Evolutionary conservation across 30 jellyfish, hydroid and myxozoan species (phyloP).

Genomic region (Aurelia aurita): DNA sequence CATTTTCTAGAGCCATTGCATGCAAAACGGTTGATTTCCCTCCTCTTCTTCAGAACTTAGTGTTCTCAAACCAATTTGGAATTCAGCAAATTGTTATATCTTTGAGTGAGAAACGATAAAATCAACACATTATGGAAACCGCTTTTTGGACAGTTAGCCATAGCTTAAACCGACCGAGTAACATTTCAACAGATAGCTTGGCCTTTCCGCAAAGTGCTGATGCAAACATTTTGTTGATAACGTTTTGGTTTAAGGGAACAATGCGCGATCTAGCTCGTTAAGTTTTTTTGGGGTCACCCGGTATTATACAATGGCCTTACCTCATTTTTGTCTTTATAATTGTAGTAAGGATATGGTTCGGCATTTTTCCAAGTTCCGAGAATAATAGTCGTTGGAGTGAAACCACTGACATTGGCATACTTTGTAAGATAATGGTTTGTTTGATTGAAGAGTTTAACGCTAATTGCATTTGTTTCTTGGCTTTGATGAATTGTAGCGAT

Average conservation of each 20-base stretch:
- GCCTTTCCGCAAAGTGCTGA: too few relatives aligned
- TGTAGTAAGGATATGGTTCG: conserved; percentile 44
- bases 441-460: conserved; percentile 38
- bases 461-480: conserved; percentile 10
- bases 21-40: too few relatives aligned
- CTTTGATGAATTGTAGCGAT: conserved; percentile 12
- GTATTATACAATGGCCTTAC: neutral
- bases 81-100: too few relatives aligned
- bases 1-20: too few relatives aligned
- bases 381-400: conserved; percentile 29
- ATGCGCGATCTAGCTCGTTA: neutral
- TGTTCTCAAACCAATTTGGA: too few relatives aligned
- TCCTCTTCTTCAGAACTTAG: too few relatives aligned
- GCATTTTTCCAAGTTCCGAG: conserved; percentile 60
- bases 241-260: neutral
- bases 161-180: too few relatives aligned
- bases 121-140: too few relatives aligned
- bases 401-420: conserved; percentile 28
- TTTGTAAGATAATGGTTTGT: conserved; percentile 21
- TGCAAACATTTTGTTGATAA: too few relatives aligned
- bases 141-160: too few relatives aligned
- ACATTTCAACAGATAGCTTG: neutral
- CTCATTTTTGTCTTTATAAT: conserved; percentile 17
- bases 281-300: neutral
- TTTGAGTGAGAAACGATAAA: too few relatives aligned